Base-by-base conservation (phyloP, 2,113 vertebrate species). In the Oncorhynchus kisutch region DNA sequence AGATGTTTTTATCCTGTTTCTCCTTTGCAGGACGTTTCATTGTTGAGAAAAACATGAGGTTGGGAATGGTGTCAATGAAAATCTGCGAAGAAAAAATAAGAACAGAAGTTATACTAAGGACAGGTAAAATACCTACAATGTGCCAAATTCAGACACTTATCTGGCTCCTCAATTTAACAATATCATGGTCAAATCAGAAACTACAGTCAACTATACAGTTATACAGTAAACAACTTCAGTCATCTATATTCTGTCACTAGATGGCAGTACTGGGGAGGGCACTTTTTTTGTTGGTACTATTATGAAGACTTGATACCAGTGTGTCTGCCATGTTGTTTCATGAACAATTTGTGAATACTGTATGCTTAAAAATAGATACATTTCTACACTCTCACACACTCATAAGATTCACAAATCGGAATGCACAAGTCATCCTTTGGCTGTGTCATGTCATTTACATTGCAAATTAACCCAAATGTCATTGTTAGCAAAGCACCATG, bases 1-100 rank as follows among this genome's bases (percentile, higher is more conserved):
- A 96, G 87, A 95, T 91, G 67, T 66, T 94, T 88, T 94, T 95
- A 3, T 86, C 91, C 81, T 92, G 93, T 74, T 94, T 97, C 67
- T 97, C 95, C 87, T 94, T 95, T 57, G 95, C 94, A 0, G 96
- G 95, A 31, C 96, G 92, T 88, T 98, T 98, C 96, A 97, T 97
- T 22, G 96, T 97, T 39, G 97, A 98, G 91, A 98, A 98, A 91
- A 98, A 97, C 97, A 98, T 98, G 74, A 98, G 1, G 73, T 97
- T 96, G 78, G 97, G 97, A 82, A 98, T 95, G 6, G 96, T 98
- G 78, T 98, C 92, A 34, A 98, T 98, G 77, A 98, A 98, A 90
- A 98, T 86, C 97, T 98, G 88, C 48, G 65, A 80, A 18, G 39
- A 76, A 81, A 82, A 76, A 66, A 67, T 60, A 54, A 70, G 5